These are phyloP conservation scores for Crossocerus cetratus DNA, from an alignment of 2,888 invertebrate genomes.

Conservation along the genomic window DNA sequence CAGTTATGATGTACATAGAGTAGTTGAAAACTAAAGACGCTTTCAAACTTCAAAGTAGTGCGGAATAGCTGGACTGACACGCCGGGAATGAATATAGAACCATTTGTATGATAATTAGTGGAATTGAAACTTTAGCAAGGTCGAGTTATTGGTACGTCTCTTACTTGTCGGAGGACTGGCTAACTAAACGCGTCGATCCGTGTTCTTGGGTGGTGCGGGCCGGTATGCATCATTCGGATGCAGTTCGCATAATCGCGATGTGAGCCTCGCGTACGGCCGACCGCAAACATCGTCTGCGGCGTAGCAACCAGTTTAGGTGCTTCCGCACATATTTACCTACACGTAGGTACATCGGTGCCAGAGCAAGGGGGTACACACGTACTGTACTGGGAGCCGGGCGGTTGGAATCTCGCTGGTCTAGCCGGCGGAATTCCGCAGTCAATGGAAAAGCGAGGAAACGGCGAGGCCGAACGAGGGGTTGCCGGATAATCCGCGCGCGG, in stretches of 20 bases:
- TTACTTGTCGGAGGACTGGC: too few species aligned
- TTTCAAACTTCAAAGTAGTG: too few species aligned
- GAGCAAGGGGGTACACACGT: constrained; percentile 14
- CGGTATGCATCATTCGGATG: constrained; percentile 37
- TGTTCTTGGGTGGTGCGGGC: too few species aligned
- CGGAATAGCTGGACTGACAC: too few species aligned
- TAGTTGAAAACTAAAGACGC: too few species aligned
- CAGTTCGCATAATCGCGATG: constrained; percentile 47
- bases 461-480: background rate
- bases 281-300: constrained; percentile 59
- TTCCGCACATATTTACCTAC: constrained; percentile 58
- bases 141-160: too few species aligned
- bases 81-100: too few species aligned
- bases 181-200: too few species aligned
- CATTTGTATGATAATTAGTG: too few species aligned
- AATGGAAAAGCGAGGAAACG: constrained; percentile 5
- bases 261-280: constrained; percentile 30
- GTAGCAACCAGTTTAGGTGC: constrained; percentile 51
- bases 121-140: too few species aligned
- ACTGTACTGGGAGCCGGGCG: background rate
- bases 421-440: constrained; percentile 4
- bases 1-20: too few species aligned
- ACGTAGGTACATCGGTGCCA: constrained; percentile 38
- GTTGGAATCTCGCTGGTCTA: constrained; percentile 26
- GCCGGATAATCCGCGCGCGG: constrained; percentile 42